These are phyloP conservation scores for Xenentodon cancila DNA, from an alignment of 2,797 vertebrate species.

Conservation along the genomic window DNA sequence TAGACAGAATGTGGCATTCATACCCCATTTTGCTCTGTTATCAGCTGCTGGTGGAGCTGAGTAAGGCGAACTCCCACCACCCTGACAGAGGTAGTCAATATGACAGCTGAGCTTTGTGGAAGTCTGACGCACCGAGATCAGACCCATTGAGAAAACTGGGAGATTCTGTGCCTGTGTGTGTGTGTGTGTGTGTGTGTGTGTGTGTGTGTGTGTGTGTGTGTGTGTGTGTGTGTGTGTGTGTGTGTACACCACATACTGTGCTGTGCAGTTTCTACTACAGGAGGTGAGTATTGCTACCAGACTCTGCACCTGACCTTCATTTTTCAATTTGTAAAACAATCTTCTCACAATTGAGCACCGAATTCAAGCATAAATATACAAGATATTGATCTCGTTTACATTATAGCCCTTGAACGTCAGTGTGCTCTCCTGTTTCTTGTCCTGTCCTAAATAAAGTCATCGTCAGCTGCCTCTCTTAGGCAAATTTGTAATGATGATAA, in stretches of 20 bases:
- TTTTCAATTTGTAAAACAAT: conserved; percentile 87
- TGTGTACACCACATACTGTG: conserved; percentile 35
- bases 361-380: conserved; percentile 81
- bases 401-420: conserved; percentile 71
- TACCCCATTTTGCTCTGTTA: conserved; percentile 9
- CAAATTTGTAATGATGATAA: conserved; percentile 59
- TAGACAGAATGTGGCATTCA: conserved; percentile 61
- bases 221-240: conserved; percentile 1
- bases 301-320: conserved; percentile 81
- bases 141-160: conserved; percentile 25
- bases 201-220: too few relatives aligned
- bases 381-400: conserved; percentile 85
- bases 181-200: background rate
- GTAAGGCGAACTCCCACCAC: conserved; percentile 40
- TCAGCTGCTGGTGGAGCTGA: conserved; percentile 10
- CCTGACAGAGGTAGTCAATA: conserved; percentile 10
- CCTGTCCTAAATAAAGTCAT: conserved; percentile 75
- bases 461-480: conserved; percentile 41
- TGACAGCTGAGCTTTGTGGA: conserved; percentile 25
- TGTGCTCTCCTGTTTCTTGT: conserved; percentile 47
- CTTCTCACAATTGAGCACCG: conserved; percentile 78
- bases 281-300: conserved; percentile 67
- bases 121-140: conserved; percentile 15
- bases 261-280: conserved; percentile 40
- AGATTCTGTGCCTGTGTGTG: conserved; percentile 29